Evolutionary conservation across 1,140 invertebrate species (phyloP).

Genomic region (Drosophila watanabei): DNA sequence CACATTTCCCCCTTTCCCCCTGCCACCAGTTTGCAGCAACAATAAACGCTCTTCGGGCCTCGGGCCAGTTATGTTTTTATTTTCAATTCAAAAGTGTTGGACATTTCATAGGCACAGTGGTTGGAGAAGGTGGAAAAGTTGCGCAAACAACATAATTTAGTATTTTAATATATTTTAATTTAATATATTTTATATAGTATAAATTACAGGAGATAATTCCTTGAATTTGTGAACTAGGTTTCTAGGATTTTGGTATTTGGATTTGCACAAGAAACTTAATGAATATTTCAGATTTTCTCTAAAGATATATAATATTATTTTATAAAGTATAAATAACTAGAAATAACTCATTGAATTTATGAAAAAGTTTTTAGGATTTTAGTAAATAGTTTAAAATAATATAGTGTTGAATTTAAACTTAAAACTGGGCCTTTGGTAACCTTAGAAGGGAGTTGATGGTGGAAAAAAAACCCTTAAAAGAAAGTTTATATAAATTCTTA

Average conservation of each 20-base stretch:
- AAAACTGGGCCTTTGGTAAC: background rate
- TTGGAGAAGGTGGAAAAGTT: no score
- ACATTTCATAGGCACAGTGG: conserved; percentile 37
- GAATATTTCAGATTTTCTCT: background rate
- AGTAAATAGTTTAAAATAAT: no score
- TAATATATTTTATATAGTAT: no score
- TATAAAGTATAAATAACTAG: no score
- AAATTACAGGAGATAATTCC: background rate
- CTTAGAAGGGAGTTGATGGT: no score
- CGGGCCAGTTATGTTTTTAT: conserved; percentile 63
- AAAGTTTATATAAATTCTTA: no score
- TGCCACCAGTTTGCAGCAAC: conserved; percentile 1
- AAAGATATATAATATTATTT: background rate
- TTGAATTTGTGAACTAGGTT: background rate
- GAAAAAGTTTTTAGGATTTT: background rate
- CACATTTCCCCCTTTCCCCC: conserved; percentile 8
- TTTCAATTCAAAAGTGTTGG: conserved; percentile 62
- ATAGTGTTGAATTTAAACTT: background rate
- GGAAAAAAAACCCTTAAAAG: no score
- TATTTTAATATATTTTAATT: no score
- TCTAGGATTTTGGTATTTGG: background rate
- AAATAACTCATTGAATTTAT: background rate
- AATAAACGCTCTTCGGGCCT: conserved; percentile 42
- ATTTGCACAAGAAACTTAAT: no score
- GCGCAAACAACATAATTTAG: no score